These are phyloP conservation scores for Mythimna impura DNA, from an alignment of 2,888 invertebrate genomes.

Conservation along the genomic window DNA sequence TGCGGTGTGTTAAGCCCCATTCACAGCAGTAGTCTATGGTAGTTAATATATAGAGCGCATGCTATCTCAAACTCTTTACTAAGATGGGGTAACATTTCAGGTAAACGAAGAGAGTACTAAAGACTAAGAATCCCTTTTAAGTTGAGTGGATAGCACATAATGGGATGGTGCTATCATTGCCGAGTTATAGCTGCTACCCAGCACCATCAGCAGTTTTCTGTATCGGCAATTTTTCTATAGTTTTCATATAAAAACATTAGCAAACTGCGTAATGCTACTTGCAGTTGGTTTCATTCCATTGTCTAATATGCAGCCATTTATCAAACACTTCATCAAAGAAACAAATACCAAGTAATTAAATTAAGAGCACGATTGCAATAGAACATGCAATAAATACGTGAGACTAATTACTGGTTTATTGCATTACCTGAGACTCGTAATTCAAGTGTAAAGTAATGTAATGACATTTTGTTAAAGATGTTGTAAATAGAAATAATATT, in stretches of 20 bases:
- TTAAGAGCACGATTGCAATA: constrained; percentile 17
- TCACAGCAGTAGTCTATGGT: neutral
- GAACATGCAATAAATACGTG: constrained; percentile 32
- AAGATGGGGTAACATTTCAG: constrained; percentile 18
- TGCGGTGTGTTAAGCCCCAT: neutral
- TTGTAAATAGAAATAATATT: constrained; percentile 27
- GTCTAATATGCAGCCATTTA: constrained; percentile 5
- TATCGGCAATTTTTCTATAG: neutral
- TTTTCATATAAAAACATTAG: neutral
- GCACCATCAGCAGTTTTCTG: neutral
- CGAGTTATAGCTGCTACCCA: neutral
- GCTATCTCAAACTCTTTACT: constrained; percentile 9
- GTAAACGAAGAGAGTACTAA: constrained; percentile 19
- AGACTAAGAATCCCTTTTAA: constrained; percentile 38
- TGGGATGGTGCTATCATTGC: constrained; percentile 7
- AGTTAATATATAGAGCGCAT: constrained; percentile 1
- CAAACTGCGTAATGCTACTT: neutral
- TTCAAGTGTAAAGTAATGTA: constrained; percentile 19
- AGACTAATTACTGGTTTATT: constrained; percentile 29
- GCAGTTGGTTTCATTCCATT: neutral
- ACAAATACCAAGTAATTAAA: constrained; percentile 21
- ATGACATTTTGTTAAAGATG: constrained; percentile 31
- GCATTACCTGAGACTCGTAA: constrained; percentile 42
- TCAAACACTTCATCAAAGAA: constrained; percentile 20
- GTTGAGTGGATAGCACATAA: constrained; percentile 34